Evolutionary conservation across 1,140 invertebrate species (phyloP).

Genomic region (Drosophila pseudoobscura): DNA sequence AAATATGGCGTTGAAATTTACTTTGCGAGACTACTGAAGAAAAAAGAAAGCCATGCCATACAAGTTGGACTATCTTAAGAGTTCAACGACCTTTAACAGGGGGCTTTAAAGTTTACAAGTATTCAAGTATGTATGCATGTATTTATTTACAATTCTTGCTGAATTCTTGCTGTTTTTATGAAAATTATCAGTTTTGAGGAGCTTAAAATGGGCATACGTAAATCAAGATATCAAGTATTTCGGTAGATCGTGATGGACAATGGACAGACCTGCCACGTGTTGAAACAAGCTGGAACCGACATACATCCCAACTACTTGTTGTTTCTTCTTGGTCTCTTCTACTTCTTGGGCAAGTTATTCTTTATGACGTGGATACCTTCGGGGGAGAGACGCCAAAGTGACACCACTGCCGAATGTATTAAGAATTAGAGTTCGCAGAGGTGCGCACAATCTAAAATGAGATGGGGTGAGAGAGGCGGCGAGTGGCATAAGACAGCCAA

Average conservation of each 20-base stretch:
- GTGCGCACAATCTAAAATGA: constrained; percentile 62
- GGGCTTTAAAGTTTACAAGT: too few species aligned
- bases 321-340: constrained; percentile 16
- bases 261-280: constrained; percentile 64
- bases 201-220: too few species aligned
- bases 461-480: neutral
- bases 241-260: constrained; percentile 1
- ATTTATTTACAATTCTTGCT: too few species aligned
- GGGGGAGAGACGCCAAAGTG: constrained; percentile 3
- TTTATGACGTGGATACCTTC: constrained; percentile 39
- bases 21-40: too few species aligned
- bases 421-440: constrained; percentile 26
- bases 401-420: constrained; percentile 31
- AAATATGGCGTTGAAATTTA: too few species aligned
- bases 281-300: constrained; percentile 44
- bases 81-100: too few species aligned
- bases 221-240: too few species aligned
- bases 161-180: too few species aligned
- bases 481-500: constrained; percentile 42
- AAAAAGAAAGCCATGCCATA: too few species aligned
- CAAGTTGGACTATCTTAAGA: too few species aligned
- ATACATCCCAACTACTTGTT: constrained; percentile 18
- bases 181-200: too few species aligned
- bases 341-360: constrained; percentile 13
- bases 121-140: too few species aligned